Evolutionary conservation across 2,113 vertebrate species (phyloP).

Genomic region (Okapia johnstoni): DNA sequence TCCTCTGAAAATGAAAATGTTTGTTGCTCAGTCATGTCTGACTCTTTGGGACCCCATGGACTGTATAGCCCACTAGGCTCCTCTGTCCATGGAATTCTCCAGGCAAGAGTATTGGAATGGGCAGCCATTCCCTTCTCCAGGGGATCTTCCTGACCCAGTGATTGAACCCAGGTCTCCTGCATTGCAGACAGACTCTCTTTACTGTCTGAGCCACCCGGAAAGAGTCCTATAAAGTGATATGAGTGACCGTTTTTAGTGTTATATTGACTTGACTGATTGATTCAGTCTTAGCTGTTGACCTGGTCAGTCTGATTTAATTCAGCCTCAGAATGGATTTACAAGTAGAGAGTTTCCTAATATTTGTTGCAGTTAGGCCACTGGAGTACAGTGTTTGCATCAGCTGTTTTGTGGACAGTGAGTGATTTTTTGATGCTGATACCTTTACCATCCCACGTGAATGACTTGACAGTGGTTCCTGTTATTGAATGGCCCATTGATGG

Average conservation of each 20-base stretch:
- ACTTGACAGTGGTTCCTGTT: neutral
- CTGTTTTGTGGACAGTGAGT: neutral
- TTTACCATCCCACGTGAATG: neutral
- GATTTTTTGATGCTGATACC: neutral
- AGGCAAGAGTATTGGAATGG: neutral
- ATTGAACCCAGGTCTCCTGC: neutral
- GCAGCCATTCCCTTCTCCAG: neutral
- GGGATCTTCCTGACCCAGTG: neutral
- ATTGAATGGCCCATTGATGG: conserved; percentile 14
- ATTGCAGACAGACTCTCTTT: neutral
- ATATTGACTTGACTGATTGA: neutral
- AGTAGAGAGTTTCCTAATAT: neutral
- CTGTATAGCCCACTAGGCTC: neutral
- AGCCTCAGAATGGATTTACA: neutral
- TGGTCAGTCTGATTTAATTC: neutral
- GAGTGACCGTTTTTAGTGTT: neutral
- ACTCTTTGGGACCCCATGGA: neutral
- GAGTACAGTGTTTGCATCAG: neutral
- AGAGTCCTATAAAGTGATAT: neutral
- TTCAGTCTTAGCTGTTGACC: neutral
- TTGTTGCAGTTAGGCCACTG: neutral
- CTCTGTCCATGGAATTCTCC: neutral
- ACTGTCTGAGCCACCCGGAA: neutral
- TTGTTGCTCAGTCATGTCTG: neutral
- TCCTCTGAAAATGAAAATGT: neutral